Conservation (phyloP, 92 coral and sea anemone species). For the Epizoanthus scotinus region DNA sequence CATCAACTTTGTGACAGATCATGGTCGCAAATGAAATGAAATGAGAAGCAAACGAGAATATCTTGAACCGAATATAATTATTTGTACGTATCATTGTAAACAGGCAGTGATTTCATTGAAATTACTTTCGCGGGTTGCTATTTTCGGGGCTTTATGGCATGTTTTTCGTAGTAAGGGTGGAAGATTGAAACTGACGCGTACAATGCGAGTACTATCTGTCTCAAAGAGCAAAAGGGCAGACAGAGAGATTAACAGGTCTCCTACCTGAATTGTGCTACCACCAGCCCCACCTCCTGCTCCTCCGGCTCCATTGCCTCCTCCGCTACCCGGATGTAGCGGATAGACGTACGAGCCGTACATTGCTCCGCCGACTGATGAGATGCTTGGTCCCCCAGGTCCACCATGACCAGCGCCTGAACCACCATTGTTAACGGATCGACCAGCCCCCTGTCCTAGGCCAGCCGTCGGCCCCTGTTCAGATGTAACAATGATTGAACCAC, state of each 20-base stretch:
- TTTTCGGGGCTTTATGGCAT: not conserved
- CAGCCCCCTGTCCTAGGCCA: slow-evolving; percentile 51
- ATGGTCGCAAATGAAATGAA: too few relatives aligned
- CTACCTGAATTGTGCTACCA: slow-evolving; percentile 69
- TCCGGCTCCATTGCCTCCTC: slow-evolving; percentile 66
- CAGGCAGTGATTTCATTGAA: too few relatives aligned
- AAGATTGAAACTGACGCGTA: not conserved
- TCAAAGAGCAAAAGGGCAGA: too few relatives aligned
- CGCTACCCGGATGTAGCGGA: slow-evolving; percentile 68
- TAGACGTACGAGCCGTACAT: slow-evolving; percentile 60
- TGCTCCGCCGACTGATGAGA: slow-evolving; percentile 40
- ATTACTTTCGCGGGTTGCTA: too few relatives aligned
- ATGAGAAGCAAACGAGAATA: too few relatives aligned
- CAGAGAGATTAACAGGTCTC: not conserved
- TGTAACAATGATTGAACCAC: slow-evolving; percentile 57
- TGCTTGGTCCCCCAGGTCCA: slow-evolving; percentile 61
- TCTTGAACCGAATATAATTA: too few relatives aligned
- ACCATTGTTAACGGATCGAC: slow-evolving; percentile 17
- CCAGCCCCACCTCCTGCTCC: slow-evolving; percentile 55
- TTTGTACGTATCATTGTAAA: too few relatives aligned
- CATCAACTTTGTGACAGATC: too few relatives aligned
- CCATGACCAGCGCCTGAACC: slow-evolving; percentile 78
- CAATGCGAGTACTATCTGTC: too few relatives aligned
- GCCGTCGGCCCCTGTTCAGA: slow-evolving; percentile 50
- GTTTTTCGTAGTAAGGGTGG: not conserved